Evolutionary conservation across 92 coral and sea anemone genomes (phyloP).

Genomic region (Metridium senile): DNA sequence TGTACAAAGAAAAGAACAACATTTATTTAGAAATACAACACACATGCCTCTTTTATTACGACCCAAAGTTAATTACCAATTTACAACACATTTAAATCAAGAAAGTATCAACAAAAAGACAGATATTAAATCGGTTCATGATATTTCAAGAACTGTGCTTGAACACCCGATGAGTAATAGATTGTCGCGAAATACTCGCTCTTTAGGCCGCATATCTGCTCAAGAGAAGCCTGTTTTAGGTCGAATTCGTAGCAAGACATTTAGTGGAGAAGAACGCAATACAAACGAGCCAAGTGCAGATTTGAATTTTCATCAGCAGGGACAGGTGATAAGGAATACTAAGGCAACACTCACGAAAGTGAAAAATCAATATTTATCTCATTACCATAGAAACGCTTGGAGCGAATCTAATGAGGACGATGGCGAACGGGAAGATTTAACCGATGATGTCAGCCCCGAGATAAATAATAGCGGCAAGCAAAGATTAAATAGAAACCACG

Average conservation of each 20-base stretch:
- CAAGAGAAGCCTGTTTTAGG: neutral
- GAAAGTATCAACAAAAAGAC: neutral
- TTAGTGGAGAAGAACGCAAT: neutral
- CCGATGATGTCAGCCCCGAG: neutral
- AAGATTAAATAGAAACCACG: neutral
- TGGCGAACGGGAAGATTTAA: neutral
- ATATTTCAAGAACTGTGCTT: constrained; percentile 40
- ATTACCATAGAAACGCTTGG: constrained; percentile 47
- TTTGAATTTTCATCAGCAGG: neutral
- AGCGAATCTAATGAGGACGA: constrained; percentile 2
- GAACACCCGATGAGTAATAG: constrained; percentile 14
- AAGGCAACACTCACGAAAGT: neutral
- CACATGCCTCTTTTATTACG: neutral
- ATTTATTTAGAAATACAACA: neutral
- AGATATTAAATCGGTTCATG: constrained; percentile 25
- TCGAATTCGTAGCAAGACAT: neutral
- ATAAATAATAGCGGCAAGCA: neutral
- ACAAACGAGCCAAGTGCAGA: neutral
- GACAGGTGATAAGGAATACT: constrained; percentile 9
- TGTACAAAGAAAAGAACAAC: neutral
- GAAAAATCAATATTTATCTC: constrained; percentile 1
- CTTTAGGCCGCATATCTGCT: neutral
- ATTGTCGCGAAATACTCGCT: neutral
- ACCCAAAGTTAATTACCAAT: constrained; percentile 16
- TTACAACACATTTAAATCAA: neutral